Conservation (phyloP, 2,113 vertebrate genomes). For the Nerophis ophidion region DNA sequence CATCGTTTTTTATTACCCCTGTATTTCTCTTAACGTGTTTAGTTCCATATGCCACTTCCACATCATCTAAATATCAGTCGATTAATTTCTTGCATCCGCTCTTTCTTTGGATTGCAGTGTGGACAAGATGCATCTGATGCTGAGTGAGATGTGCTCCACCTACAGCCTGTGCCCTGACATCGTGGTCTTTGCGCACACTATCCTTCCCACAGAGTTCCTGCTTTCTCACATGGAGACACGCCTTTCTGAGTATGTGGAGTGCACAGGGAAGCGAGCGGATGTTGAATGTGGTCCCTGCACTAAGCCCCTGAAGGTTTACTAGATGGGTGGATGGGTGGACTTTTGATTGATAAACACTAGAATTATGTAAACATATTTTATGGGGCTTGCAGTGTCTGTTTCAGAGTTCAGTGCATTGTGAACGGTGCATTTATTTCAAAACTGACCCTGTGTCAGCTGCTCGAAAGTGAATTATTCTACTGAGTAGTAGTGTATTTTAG, state of each 20-base stretch:
- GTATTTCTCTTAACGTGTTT: too few relatives aligned
- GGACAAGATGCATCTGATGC: conserved; percentile 84
- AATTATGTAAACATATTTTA: too few relatives aligned
- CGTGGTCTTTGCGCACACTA: conserved; percentile 75
- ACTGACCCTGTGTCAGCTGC: too few relatives aligned
- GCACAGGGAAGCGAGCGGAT: not conserved
- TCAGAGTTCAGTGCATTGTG: too few relatives aligned
- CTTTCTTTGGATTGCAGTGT: conserved; percentile 65
- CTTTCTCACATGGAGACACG: conserved; percentile 80
- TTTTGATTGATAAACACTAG: not conserved
- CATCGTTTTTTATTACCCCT: too few relatives aligned
- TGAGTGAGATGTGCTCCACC: conserved; percentile 81
- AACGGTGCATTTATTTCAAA: too few relatives aligned
- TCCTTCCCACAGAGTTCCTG: conserved; percentile 85
- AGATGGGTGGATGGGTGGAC: not conserved
- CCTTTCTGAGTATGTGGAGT: conserved; percentile 76
- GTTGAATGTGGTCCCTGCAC: not conserved
- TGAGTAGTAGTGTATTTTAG: too few relatives aligned
- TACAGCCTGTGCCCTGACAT: conserved; percentile 75
- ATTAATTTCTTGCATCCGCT: conserved; percentile 11
- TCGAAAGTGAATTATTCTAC: too few relatives aligned
- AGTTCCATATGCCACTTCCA: not conserved
- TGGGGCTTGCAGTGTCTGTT: too few relatives aligned
- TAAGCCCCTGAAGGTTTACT: not conserved
- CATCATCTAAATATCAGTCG: conserved; percentile 28